Conservation (phyloP, 2,888 invertebrate genomes). For the Drosophila dives region DNA sequence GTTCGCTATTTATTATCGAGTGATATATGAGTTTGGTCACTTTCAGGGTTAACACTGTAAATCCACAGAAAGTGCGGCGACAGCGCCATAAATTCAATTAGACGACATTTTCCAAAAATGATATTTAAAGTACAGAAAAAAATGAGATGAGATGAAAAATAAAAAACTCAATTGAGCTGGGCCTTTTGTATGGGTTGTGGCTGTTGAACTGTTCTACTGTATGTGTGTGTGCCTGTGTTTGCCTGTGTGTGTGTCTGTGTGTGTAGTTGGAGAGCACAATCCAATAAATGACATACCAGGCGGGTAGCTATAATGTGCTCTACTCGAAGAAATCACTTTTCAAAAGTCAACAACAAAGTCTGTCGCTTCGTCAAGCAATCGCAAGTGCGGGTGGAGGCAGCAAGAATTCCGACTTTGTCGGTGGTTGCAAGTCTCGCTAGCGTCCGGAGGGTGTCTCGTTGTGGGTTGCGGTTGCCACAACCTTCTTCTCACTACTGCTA, state of each 20-base stretch:
- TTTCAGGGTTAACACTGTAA: conserved; percentile 5
- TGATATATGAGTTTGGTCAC: conserved; percentile 1
- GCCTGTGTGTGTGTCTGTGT: conserved; percentile 7
- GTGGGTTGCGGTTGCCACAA: conserved; percentile 60
- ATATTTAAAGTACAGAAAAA: conserved; percentile 16
- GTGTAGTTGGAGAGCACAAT: conserved; percentile 56
- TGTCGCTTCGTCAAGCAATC: conserved; percentile 30
- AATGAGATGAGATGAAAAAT: conserved; percentile 10
- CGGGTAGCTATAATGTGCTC: conserved; percentile 76
- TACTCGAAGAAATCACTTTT: conserved; percentile 79
- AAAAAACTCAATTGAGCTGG: conserved; percentile 54
- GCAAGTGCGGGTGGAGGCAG: background rate
- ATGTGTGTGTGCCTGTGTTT: background rate
- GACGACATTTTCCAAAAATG: conserved; percentile 40
- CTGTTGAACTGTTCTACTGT: conserved; percentile 12
- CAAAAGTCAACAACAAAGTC: conserved; percentile 75
- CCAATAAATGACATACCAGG: conserved; percentile 74
- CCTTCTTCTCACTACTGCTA: background rate
- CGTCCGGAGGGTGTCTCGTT: conserved; percentile 59
- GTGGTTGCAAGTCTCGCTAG: conserved; percentile 37
- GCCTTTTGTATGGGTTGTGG: conserved; percentile 31
- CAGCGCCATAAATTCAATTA: conserved; percentile 47
- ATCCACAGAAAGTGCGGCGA: conserved; percentile 9
- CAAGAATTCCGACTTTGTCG: conserved; percentile 9
- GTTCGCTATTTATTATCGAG: conserved; percentile 18